These are phyloP conservation scores for Epirrhoe alternata DNA, from an alignment of 2,888 invertebrate species.

Conservation along the genomic window DNA sequence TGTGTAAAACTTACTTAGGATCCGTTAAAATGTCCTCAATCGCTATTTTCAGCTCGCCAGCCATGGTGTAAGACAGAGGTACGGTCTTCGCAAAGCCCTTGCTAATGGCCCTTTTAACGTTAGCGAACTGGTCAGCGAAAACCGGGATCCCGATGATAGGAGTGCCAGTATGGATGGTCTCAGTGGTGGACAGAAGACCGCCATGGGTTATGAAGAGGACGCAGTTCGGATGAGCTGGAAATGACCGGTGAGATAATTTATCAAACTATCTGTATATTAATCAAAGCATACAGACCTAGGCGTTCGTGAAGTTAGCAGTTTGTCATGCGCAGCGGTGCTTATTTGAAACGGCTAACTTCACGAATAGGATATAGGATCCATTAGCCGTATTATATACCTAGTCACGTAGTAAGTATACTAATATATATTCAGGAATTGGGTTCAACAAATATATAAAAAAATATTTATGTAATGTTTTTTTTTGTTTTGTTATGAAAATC, in stretches of 20 bases:
- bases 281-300: no score
- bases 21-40: conserved; percentile 52
- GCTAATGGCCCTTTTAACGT: conserved; percentile 55
- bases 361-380: no score
- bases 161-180: conserved; percentile 62
- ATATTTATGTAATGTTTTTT: no score
- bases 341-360: no score
- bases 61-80: conserved; percentile 50
- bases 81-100: conserved; percentile 60
- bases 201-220: conserved; percentile 71
- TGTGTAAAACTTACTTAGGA: conserved; percentile 48
- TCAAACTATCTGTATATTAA: no score
- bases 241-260: not conserved
- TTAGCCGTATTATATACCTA: no score
- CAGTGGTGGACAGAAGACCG: conserved; percentile 67
- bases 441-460: no score
- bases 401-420: no score
- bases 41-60: conserved; percentile 49
- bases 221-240: conserved; percentile 68
- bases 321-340: no score
- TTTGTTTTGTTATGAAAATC: no score
- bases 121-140: conserved; percentile 66
- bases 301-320: no score
- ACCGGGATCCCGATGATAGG: conserved; percentile 69
- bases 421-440: no score